Conservation (phyloP, 2,888 invertebrate genomes). For the Pyrgus malvae region DNA sequence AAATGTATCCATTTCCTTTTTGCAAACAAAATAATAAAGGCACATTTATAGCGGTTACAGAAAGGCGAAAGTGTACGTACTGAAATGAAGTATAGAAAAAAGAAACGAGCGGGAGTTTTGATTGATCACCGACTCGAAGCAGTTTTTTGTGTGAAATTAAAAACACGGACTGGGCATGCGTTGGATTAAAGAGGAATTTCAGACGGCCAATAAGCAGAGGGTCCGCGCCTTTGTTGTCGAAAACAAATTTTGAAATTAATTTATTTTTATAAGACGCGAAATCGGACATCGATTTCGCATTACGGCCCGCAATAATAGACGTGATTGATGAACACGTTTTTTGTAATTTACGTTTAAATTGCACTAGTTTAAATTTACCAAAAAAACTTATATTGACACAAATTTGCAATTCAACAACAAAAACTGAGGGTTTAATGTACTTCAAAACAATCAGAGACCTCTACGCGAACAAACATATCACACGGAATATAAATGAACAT, state of each 20-base stretch:
- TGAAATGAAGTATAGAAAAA: conserved; percentile 74
- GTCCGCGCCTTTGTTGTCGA: conserved; percentile 57
- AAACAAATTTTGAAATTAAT: conserved; percentile 64
- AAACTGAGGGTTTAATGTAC: not conserved
- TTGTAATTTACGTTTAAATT: conserved; percentile 17
- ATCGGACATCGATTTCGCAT: conserved; percentile 58
- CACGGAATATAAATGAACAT: conserved; percentile 49
- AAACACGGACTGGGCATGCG: conserved; percentile 74
- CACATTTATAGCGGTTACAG: conserved; percentile 73
- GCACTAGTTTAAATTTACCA: conserved; percentile 11
- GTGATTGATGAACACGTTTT: conserved; percentile 34
- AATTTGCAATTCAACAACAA: not conserved
- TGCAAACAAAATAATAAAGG: conserved; percentile 73
- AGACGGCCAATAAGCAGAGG: conserved; percentile 60
- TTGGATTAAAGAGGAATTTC: conserved; percentile 77
- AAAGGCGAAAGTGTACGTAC: conserved; percentile 68
- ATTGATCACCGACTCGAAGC: conserved; percentile 77
- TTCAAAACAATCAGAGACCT: not conserved
- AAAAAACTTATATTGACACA: not conserved
- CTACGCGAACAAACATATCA: conserved; percentile 18
- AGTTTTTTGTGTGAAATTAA: conserved; percentile 80
- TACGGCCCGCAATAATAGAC: conserved; percentile 47
- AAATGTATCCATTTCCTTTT: conserved; percentile 72
- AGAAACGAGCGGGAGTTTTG: conserved; percentile 70
- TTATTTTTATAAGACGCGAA: conserved; percentile 54